Evolutionary conservation across 2,113 vertebrate genomes (phyloP), one percentile per base, ranked within the genome.

Genomic region (Brachirus orientalis): DNA sequence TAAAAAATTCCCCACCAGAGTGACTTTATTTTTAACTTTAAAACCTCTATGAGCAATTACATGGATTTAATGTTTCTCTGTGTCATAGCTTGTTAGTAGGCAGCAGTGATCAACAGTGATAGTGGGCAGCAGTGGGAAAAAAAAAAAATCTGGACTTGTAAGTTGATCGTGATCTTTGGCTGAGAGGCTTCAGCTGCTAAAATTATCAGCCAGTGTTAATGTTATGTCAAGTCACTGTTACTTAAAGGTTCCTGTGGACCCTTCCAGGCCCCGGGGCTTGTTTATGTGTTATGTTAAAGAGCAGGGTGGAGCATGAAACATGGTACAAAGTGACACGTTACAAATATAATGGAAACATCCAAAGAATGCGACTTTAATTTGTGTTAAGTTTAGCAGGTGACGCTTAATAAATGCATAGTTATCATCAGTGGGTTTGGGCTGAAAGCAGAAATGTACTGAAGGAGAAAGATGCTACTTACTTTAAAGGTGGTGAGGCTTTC

Each of bases 211-310:
- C 18, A 51, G 37, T 53, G 63, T 58, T 36, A 36, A 47, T 53
- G 35, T 20, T 40, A 7, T 71, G 57, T 64, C n/a, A 37, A 51
- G 56, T 51, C 62, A 68, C 12, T 56, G 20, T 16, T 18, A 54
- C 4, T n/a, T n/a, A n/a, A 13, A 1, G 10, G 41, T 63, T 63
- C 3, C 28, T 6, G 28, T 28, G 28, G 28, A 28, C 28, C 28
- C 28, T 54, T 14, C 20, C 14, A 14, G 52, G 35, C 63, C 51
- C 8, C 6, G 10, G n/a, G 11, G 43, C 76, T 37, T 64, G 45
- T 40, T 28, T 28, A 28, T 28, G 28, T 28, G 28, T 28, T 28
- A 28, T 28, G 28, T 28, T 28, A 28, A 52, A 43, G 22, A n/a
- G 9, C 43, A 20, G 13, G 33, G 43, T 20, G n/a, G 17, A 41